Conservation (phyloP, 1,140 invertebrate species). For the Nilaparvata lugens region DNA sequence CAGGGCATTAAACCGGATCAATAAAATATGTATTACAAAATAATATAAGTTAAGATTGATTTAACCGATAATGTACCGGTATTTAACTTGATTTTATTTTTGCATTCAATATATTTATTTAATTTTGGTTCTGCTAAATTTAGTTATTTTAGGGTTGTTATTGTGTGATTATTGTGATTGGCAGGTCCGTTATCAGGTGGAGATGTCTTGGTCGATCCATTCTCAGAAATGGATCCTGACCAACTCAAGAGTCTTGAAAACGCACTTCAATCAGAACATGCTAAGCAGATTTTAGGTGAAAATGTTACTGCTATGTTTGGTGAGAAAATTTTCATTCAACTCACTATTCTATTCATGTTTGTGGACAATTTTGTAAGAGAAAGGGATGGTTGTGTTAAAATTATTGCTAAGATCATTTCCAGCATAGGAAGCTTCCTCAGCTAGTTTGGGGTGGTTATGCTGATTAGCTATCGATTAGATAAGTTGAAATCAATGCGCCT, state of each 20-base stretch:
- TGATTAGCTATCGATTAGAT: not conserved
- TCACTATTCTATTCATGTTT: not conserved
- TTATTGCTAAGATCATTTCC: too few relatives aligned
- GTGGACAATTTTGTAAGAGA: too few relatives aligned
- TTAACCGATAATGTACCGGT: too few relatives aligned
- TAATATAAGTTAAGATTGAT: too few relatives aligned
- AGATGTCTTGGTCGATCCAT: slow-evolving; percentile 38
- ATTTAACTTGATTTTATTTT: too few relatives aligned
- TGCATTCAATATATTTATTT: too few relatives aligned
- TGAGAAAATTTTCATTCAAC: slow-evolving; percentile 24
- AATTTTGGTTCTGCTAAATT: not conserved
- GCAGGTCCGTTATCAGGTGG: not conserved
- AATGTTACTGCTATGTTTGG: slow-evolving; percentile 43
- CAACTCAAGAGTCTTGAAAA: slow-evolving; percentile 46
- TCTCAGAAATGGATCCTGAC: slow-evolving; percentile 47
- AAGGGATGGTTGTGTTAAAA: too few relatives aligned
- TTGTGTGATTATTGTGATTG: not conserved
- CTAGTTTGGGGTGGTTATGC: not conserved
- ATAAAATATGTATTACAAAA: not conserved
- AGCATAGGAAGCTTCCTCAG: too few relatives aligned
- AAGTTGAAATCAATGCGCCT: not conserved
- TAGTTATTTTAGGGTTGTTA: not conserved
- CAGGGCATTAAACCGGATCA: not conserved
- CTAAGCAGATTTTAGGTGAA: slow-evolving; percentile 46
- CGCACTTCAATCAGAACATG: slow-evolving; percentile 47